Evolutionary conservation across 2,113 vertebrate genomes (phyloP).

Genomic region (Irena cyanogastra): DNA sequence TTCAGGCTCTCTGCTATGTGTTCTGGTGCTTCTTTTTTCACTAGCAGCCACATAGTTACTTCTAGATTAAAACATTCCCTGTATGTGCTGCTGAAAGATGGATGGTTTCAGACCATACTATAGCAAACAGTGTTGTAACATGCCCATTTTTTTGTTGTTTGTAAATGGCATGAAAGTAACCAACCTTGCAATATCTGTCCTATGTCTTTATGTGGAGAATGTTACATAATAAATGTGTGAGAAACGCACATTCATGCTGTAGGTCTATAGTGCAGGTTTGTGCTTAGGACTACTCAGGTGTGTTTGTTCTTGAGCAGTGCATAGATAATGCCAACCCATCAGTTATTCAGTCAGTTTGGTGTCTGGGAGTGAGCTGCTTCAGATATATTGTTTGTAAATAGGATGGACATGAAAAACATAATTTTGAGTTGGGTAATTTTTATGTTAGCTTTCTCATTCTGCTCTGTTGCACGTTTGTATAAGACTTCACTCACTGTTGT

Average conservation of each 20-base stretch:
- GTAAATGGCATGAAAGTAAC: background rate
- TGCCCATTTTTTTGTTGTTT: background rate
- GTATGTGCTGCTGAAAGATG: background rate
- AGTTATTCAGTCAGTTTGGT: background rate
- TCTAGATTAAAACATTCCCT: background rate
- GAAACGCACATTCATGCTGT: background rate
- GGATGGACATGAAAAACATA: background rate
- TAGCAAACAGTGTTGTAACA: background rate
- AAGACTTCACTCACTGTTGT: background rate
- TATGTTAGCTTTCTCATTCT: background rate
- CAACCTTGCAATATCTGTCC: background rate
- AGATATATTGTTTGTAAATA: background rate
- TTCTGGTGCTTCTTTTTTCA: background rate
- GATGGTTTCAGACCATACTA: background rate
- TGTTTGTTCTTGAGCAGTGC: background rate
- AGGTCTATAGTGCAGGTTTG: background rate
- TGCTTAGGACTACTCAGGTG: background rate
- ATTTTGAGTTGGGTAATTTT: background rate
- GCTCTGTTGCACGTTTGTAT: background rate
- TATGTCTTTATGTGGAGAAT: background rate
- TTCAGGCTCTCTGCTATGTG: background rate
- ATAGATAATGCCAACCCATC: background rate
- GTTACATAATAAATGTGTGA: background rate
- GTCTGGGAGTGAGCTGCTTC: background rate
- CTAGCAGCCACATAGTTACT: background rate